These are phyloP conservation scores for Pherbina coryleti DNA, from an alignment of 2,888 invertebrate genomes.

Conservation along the genomic window DNA sequence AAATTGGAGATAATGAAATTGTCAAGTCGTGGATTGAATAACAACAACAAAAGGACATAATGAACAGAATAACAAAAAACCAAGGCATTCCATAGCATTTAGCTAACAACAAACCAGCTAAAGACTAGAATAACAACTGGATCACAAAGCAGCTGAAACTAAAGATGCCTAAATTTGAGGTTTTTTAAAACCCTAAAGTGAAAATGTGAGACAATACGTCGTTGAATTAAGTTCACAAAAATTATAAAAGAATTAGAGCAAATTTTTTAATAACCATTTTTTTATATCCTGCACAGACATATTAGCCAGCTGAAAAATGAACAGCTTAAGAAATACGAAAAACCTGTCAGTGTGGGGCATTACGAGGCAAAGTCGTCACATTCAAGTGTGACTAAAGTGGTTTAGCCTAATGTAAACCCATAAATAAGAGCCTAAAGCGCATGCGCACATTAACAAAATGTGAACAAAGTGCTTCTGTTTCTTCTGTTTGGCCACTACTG, in stretches of 20 bases:
- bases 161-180: neutral
- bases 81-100: neutral
- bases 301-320: neutral
- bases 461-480: slow-evolving; percentile 65
- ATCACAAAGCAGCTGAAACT: neutral
- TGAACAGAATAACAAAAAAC: neutral
- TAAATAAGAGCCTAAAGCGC: slow-evolving; percentile 56
- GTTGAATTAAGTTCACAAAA: neutral
- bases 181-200: neutral
- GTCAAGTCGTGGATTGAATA: slow-evolving; percentile 7
- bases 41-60: neutral
- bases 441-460: slow-evolving; percentile 61
- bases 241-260: neutral
- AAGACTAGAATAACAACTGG: neutral
- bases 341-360: neutral
- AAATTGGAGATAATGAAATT: slow-evolving; percentile 37
- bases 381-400: slow-evolving; percentile 68
- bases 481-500: slow-evolving; percentile 9
- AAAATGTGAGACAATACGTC: neutral
- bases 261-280: neutral
- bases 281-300: neutral
- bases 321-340: neutral
- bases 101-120: neutral
- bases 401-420: slow-evolving; percentile 68
- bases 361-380: slow-evolving; percentile 41